These are phyloP conservation scores for Hydropsyche betteni DNA, from an alignment of 2,888 invertebrate genomes.

Conservation along the genomic window DNA sequence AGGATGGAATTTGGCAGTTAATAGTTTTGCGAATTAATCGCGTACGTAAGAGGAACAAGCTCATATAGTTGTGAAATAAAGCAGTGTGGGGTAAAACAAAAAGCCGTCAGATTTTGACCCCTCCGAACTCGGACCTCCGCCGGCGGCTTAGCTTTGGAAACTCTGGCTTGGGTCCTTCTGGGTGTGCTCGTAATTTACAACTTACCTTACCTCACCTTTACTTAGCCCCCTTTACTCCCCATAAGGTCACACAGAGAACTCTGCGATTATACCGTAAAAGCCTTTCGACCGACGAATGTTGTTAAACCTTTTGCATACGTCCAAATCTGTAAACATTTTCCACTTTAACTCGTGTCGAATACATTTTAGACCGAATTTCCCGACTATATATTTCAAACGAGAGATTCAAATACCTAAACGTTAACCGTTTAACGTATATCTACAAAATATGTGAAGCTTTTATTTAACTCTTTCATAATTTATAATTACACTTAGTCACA, in stretches of 20 bases:
- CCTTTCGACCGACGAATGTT: conserved; percentile 12
- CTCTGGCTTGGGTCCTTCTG: conserved; percentile 28
- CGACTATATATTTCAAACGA: too few species aligned
- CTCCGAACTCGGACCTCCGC: conserved; percentile 16
- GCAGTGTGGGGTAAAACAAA: conserved; percentile 26
- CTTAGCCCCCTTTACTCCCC: not conserved
- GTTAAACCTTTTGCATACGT: conserved; percentile 20
- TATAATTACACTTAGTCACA: too few species aligned
- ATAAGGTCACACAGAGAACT: not conserved
- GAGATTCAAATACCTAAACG: too few species aligned
- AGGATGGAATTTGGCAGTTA: too few species aligned
- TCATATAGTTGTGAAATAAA: too few species aligned
- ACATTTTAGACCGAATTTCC: too few species aligned
- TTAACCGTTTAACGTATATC: too few species aligned
- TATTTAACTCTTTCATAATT: too few species aligned
- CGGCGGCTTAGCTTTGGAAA: conserved; percentile 34
- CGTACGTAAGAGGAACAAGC: too few species aligned
- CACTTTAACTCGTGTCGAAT: not conserved
- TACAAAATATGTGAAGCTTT: too few species aligned
- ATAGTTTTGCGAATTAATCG: too few species aligned
- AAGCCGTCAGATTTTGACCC: conserved; percentile 40
- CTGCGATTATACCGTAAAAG: conserved; percentile 20
- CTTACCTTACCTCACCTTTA: conserved; percentile 45
- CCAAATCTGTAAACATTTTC: conserved; percentile 7
- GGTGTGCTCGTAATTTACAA: conserved; percentile 48